Base-by-base conservation (phyloP, 2,113 vertebrate genomes). In the Cricetomys ansorgei region DNA sequence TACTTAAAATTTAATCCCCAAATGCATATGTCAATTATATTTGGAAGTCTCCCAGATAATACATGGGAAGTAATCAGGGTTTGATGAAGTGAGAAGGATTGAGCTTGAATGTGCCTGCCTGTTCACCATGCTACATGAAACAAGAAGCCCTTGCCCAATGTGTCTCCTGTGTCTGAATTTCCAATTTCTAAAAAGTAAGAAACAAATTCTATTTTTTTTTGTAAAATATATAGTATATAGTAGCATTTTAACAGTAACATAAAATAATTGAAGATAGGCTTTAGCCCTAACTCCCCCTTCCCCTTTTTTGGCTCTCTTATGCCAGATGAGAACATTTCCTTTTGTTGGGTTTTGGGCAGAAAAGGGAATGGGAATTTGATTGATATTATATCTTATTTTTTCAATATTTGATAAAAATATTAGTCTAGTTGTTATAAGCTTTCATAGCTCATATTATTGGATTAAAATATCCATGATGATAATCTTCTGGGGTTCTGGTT, bases 381-480 rank as follows among this genome's bases (percentile, higher is more conserved):
- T 81, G n/a, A 83, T 40, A 95, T 59, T 59, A 64, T 17, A 73
- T n/a, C n/a, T n/a, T n/a, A 23, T 67, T 83, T 25, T 90, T 37
- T 92, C 48, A 89, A 50, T 55, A 3, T 25, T 57, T 76, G 23
- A 25, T 59, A 94, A 40, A 80, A 86, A 57, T 50, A 81, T 77
- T 7, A 87, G 37, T 65, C 29, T 76, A n/a, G 10, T 13, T 3
- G 70, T 1, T 37, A 34, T 48, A 64, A 12, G 3, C 43, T 76
- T 72, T 23, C 55, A 92, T 53, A 92, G 25, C 43, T 21, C 16
- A 55, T 31, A 59, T 79, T 81, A 72, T 94, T 93, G 23, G 21
- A 5, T 17, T 88, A 37, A 90, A 95, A 90, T 95, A 29, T 73
- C 29, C 17, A 43, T 77, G 87, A n/a, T n/a, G 13, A 76, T 34